These are phyloP conservation scores for Brachyptera risi DNA, from an alignment of 2,888 invertebrate species.

Conservation along the genomic window DNA sequence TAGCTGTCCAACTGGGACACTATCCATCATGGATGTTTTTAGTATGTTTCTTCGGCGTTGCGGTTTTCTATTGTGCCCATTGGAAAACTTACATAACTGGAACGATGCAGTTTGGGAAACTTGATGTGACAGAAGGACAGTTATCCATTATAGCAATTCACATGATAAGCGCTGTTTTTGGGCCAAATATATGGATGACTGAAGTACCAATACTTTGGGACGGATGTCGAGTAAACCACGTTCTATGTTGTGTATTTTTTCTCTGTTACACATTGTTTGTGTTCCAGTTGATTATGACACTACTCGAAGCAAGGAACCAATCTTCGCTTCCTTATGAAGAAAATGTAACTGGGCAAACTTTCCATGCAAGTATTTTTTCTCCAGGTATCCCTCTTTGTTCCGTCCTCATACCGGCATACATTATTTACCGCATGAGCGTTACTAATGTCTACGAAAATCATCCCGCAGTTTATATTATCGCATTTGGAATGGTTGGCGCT, in stretches of 20 bases:
- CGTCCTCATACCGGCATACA: background rate
- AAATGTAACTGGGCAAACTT: background rate
- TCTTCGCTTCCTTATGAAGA: too few species aligned
- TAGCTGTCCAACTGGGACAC: constrained; percentile 87
- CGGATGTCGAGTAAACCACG: background rate
- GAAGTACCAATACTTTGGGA: constrained; percentile 50
- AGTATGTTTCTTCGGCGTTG: constrained; percentile 90
- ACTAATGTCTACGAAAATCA: constrained; percentile 1
- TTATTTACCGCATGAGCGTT: background rate
- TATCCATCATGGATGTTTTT: constrained; percentile 94
- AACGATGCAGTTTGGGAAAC: constrained; percentile 79
- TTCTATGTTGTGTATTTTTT: constrained; percentile 1
- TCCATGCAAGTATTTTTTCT: background rate
- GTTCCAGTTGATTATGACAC: background rate
- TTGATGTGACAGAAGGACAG: constrained; percentile 99
- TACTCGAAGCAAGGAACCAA: too few species aligned
- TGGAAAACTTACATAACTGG: constrained; percentile 97
- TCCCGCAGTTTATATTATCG: constrained; percentile 1
- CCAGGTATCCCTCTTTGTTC: background rate
- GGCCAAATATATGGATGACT: constrained; percentile 79
- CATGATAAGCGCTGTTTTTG: constrained; percentile 79
- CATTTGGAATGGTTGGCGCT: constrained; percentile 9
- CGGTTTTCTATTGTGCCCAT: constrained; percentile 97
- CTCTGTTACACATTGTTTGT: background rate
- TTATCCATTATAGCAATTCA: constrained; percentile 87